These are phyloP conservation scores for Athrips mouffetella DNA, from an alignment of 2,888 invertebrate species.

Conservation along the genomic window DNA sequence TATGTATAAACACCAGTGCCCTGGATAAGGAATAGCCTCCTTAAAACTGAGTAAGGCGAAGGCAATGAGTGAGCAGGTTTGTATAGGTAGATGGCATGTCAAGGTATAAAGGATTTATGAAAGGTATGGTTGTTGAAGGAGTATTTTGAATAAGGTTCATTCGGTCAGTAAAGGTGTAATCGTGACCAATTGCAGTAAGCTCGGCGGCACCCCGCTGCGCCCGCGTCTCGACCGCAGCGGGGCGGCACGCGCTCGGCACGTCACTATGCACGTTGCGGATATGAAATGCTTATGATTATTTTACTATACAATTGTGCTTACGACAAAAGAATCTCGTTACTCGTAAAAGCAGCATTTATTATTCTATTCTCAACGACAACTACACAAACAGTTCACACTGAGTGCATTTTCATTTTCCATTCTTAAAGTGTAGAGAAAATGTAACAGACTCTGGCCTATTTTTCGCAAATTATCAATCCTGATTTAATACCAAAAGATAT, in stretches of 20 bases:
- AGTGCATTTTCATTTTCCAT: too few relatives aligned
- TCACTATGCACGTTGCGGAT: conserved; percentile 26
- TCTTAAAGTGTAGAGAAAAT: too few relatives aligned
- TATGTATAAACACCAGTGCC: too few relatives aligned
- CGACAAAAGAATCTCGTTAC: background rate
- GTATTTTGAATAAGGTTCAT: conserved; percentile 45
- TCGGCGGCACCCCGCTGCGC: conserved; percentile 43
- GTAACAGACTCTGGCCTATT: too few relatives aligned
- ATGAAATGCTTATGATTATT: conserved; percentile 14
- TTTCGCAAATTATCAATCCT: too few relatives aligned
- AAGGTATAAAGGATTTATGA: conserved; percentile 9
- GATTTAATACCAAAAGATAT: too few relatives aligned
- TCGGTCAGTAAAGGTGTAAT: conserved; percentile 58
- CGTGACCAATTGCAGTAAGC: conserved; percentile 67
- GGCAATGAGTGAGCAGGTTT: background rate
- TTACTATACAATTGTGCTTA: conserved; percentile 10
- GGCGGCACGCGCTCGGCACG: conserved; percentile 29
- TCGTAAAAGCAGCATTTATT: background rate
- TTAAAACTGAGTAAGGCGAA: too few relatives aligned
- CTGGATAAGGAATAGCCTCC: too few relatives aligned
- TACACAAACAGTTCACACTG: background rate
- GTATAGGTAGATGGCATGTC: background rate
- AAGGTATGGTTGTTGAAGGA: conserved; percentile 1
- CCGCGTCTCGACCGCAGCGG: conserved; percentile 57
- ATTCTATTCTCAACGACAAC: background rate